These are phyloP conservation scores for Sebastes alutus DNA, from an alignment of 2,797 vertebrate genomes.

Conservation along the genomic window DNA sequence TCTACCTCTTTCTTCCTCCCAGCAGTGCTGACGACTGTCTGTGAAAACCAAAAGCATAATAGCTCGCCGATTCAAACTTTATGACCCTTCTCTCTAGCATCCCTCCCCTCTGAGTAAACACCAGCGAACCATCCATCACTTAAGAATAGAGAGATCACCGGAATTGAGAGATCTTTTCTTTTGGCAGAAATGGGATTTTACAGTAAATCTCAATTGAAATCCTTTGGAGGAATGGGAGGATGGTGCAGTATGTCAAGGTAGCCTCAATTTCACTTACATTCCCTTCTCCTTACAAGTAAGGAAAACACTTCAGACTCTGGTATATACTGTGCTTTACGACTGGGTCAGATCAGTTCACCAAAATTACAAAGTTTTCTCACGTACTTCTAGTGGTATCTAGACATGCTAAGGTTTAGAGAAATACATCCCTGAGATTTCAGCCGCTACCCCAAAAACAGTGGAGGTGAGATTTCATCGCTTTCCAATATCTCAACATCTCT, in stretches of 20 bases:
- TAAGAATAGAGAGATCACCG: slow-evolving; percentile 9
- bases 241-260: neutral
- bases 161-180: slow-evolving; percentile 19
- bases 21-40: slow-evolving; percentile 6
- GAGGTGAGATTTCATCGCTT: neutral
- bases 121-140: slow-evolving; percentile 12
- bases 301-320: neutral
- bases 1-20: slow-evolving; percentile 16
- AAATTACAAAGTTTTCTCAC: neutral
- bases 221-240: neutral
- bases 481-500: neutral
- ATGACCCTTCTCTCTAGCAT: neutral
- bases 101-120: slow-evolving; percentile 10
- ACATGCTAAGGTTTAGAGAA: neutral
- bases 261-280: neutral
- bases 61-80: neutral
- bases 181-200: slow-evolving; percentile 26
- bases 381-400: neutral
- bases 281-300: neutral
- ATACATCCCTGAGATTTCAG: neutral
- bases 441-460: neutral
- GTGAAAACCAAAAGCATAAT: slow-evolving; percentile 2
- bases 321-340: neutral
- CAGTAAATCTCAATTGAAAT: slow-evolving; percentile 25
- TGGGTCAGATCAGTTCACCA: neutral